phyloP scores from a whole-genome alignment of 2,113 vertebrate genomes.

The Hippocampus comes region DNA sequence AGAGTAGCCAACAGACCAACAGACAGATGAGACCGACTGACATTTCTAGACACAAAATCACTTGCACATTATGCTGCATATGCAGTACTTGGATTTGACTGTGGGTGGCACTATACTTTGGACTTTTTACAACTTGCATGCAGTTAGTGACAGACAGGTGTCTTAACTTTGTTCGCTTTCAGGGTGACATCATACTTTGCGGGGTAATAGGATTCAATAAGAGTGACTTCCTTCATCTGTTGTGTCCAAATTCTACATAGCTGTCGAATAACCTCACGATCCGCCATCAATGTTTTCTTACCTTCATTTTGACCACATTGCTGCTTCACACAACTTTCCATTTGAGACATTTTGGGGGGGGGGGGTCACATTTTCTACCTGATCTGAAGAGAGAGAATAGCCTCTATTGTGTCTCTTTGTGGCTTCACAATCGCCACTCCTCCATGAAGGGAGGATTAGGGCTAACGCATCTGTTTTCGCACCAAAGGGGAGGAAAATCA shows the following conservation, averaged over 20 bases:
- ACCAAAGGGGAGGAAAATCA: slow-evolving; percentile 36
- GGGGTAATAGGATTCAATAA: slow-evolving; percentile 52
- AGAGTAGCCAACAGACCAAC: slow-evolving; percentile 47
- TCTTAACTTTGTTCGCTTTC: slow-evolving; percentile 54
- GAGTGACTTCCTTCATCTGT: slow-evolving; percentile 56
- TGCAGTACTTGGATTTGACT: slow-evolving; percentile 56
- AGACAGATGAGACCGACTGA: slow-evolving; percentile 51
- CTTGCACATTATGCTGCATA: slow-evolving; percentile 45
- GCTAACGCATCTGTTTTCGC: slow-evolving; percentile 61
- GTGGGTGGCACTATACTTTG: slow-evolving; percentile 56
- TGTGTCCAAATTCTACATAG: slow-evolving; percentile 46
- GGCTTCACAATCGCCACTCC: slow-evolving; percentile 52
- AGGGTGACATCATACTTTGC: slow-evolving; percentile 54
- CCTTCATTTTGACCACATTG: slow-evolving; percentile 49
- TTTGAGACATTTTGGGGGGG: slow-evolving; percentile 37
- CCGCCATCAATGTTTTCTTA: slow-evolving; percentile 47
- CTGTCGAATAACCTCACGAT: slow-evolving; percentile 48
- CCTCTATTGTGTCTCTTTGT: slow-evolving; percentile 36
- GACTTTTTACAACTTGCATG: slow-evolving; percentile 54
- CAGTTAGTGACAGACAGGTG: slow-evolving; percentile 61
- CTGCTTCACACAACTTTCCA: slow-evolving; percentile 61
- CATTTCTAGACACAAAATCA: slow-evolving; percentile 30
- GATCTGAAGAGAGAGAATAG: slow-evolving; percentile 22
- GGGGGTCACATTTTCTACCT: slow-evolving; percentile 46
- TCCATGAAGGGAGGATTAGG: slow-evolving; percentile 58